Evolutionary conservation across 2,113 vertebrate species (phyloP), one percentile per base, ranked within the genome.

Genomic region (Phocoena phocoena): DNA sequence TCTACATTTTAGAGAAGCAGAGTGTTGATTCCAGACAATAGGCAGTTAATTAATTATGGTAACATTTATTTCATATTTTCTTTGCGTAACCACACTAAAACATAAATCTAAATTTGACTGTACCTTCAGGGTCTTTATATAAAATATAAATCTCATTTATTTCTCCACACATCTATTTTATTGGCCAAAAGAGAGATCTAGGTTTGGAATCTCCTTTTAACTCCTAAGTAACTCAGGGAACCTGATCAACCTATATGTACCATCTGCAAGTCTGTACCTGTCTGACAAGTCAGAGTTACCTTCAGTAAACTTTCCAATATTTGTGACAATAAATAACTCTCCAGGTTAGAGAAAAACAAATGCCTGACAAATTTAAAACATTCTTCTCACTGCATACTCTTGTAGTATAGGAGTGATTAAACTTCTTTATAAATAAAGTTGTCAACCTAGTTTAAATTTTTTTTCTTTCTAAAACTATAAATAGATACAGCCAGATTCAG

Each of bases 41-140:
- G 63, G 84, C 31, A 76, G 93, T 67, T 95, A 90, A 93, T 93
- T 96, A 96, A 96, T 96, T 60, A 83, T 58, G 2, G 3, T 93
- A 96, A 77, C 63, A 41, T 90, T 96, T 65, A 11, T 88, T 97
- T 96, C 12, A 41, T 90, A 83, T 90, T 63, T 88, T 80, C 12
- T 92, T 50, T 96, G 18, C 62, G 95, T 97, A 96, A 77, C 74
- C 84, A 77, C 81, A 82, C 70, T 90, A 82, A 74, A 96, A 33
- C n/a, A 31, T 62, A 97, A 98, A 96, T 97, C 26, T 95, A 96
- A 98, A 97, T 77, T 20, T 94, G 81, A 96, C 62, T 87, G 14
- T 94, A 55, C 71, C 11, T 12, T 71, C 53, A 86, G 91, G 41
- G 74, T 70, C 6, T 88, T 12, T 74, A 38, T n/a, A n/a, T 23